A percentile compares a stretch with the other conserved stretches of the same genome.
phyloP scores from a whole-genome alignment of 2,797 vertebrate species.

The Coluber constrictor region DNA sequence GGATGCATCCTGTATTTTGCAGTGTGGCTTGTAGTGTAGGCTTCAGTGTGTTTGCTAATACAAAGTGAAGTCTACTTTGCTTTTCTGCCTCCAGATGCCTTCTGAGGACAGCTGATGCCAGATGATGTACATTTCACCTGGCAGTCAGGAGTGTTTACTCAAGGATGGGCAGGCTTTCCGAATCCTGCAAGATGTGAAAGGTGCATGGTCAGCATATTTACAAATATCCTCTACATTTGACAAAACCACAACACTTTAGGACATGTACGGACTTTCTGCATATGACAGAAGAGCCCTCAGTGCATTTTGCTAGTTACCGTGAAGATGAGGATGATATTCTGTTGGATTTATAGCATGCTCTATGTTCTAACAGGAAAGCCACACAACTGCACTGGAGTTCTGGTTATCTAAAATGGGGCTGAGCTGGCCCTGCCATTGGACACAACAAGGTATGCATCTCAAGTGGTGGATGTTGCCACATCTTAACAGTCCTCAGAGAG shows the following conservation, averaged over 20 bases:
- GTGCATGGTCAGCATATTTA: slow-evolving; percentile 36
- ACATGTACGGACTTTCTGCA: not conserved
- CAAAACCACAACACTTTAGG: slow-evolving; percentile 20
- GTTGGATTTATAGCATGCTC: slow-evolving; percentile 48
- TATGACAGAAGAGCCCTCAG: slow-evolving; percentile 35
- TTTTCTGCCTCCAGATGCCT: slow-evolving; percentile 63
- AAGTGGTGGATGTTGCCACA: not conserved
- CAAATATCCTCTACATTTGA: slow-evolving; percentile 15
- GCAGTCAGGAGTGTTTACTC: slow-evolving; percentile 62
- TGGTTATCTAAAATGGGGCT: not conserved
- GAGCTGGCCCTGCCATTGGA: not conserved
- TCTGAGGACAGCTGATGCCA: slow-evolving; percentile 45
- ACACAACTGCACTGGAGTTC: not conserved
- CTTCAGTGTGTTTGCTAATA: slow-evolving; percentile 56
- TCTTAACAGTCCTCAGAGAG: not conserved
- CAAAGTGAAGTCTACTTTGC: slow-evolving; percentile 65
- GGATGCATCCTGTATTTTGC: slow-evolving; percentile 59
- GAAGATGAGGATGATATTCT: not conserved
- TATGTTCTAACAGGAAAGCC: slow-evolving; percentile 40
- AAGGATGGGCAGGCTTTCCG: slow-evolving; percentile 36
- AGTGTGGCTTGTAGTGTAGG: slow-evolving; percentile 44
- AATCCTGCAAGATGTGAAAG: slow-evolving; percentile 43
- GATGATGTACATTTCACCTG: slow-evolving; percentile 68
- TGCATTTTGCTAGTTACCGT: slow-evolving; percentile 37
- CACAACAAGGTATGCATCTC: not conserved